Evolutionary conservation across 2,888 invertebrate genomes (phyloP).

Genomic region (Choreutis nemorana): DNA sequence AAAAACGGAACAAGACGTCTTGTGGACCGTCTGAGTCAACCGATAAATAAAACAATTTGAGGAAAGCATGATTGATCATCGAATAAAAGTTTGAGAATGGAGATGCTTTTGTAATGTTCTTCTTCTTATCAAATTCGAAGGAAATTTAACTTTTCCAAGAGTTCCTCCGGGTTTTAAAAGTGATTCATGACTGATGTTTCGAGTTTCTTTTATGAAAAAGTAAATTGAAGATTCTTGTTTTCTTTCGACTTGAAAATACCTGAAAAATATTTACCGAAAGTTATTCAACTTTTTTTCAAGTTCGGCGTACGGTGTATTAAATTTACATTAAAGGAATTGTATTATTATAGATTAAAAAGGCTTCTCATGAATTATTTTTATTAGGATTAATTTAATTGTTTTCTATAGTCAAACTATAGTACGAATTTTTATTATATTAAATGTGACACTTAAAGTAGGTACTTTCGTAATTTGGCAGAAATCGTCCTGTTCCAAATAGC

Average conservation of each 20-base stretch:
- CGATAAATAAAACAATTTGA: constrained; percentile 33
- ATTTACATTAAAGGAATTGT: no score
- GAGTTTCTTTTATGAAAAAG: constrained; percentile 1
- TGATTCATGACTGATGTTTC: constrained; percentile 1
- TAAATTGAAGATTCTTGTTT: neutral
- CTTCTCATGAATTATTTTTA: no score
- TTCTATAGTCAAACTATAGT: no score
- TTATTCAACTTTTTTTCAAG: no score
- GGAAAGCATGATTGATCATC: constrained; percentile 34
- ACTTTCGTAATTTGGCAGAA: no score
- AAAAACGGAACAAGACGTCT: neutral
- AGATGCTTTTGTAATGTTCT: constrained; percentile 4
- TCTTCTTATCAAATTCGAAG: constrained; percentile 15
- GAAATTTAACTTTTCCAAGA: constrained; percentile 16
- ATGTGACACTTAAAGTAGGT: no score
- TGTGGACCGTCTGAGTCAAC: neutral
- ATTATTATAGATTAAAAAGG: no score
- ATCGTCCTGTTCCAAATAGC: no score
- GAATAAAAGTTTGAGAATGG: constrained; percentile 25
- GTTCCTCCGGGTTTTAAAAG: neutral
- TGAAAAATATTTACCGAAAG: neutral
- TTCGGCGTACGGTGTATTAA: no score
- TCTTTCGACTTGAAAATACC: neutral
- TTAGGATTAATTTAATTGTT: no score
- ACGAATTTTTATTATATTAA: no score